Evolutionary conservation across 2,888 invertebrate species (phyloP), one percentile per base, ranked within the genome.

Genomic region (Sabatieria punctata): DNA sequence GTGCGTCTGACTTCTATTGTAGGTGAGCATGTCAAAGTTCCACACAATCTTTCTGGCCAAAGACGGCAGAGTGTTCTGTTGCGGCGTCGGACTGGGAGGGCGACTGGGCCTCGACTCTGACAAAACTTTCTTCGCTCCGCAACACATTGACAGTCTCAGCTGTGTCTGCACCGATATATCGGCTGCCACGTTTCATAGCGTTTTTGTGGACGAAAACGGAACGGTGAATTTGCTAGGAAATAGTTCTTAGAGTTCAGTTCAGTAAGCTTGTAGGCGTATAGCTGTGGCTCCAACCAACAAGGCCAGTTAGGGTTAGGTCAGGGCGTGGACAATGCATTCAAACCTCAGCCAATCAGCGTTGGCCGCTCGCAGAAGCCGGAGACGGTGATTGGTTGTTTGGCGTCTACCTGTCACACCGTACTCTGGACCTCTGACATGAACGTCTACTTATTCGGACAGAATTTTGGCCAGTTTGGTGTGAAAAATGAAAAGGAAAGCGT

Each of bases 51-150:
- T 81, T 69, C 61, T 82, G 25, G 68, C 73, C 1, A 64, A 62
- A 1, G 69, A 69, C 46, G 75, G 75, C 1, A 68, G 70, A 43
- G 77, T 78, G 2, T 85, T 76, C 71, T 75, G 78, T 21, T 82
- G 83, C 63, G 88, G 86, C 0, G 82, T 83, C 68, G 79, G 82
- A 13, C 78, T 77, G 52, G 80, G 80, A 15, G 82, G 81, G 0
- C 67, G 80, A 19, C 74, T 85, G 18, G 85, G 85, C 30, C 75
- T 78, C 4, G 75, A 76, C 0, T 70, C 71, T 43, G 75, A 77
- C 53, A 65, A 68, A 19, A 11, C 30, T 13, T 40, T 33, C 15
- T n/a, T 40, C 21, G 21, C 18, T 78, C 79, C 1, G 43, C 59
- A 55, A 36, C 57, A 75, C 3, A 64, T 54, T 35, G 51, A 48